Evolutionary conservation across 2,113 vertebrate species (phyloP).

Genomic region (Brachirus orientalis): DNA sequence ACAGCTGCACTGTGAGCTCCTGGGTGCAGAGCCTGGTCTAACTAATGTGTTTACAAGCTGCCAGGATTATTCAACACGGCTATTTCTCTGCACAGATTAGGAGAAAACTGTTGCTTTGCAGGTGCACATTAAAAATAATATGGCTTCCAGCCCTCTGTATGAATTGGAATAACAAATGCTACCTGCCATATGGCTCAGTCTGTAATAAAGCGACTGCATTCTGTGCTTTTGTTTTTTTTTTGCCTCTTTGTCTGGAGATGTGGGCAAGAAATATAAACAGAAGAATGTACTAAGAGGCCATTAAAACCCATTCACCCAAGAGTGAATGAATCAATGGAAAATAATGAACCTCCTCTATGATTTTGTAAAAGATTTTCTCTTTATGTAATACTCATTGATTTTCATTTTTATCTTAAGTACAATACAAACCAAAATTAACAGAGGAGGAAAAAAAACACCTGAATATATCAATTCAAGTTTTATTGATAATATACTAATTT

Average conservation of each 20-base stretch:
- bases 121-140: conserved; percentile 52
- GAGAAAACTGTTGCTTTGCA: conserved; percentile 32
- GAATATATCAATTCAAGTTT: too few relatives aligned
- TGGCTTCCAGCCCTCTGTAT: conserved; percentile 21
- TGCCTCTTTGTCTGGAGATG: conserved; percentile 15
- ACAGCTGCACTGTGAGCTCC: conserved; percentile 44
- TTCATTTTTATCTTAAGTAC: too few relatives aligned
- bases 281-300: not conserved
- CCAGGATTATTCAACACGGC: conserved; percentile 35
- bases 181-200: conserved; percentile 13
- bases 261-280: not conserved
- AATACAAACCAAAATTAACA: too few relatives aligned
- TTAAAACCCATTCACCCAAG: not conserved
- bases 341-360: too few relatives aligned
- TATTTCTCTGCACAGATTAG: conserved; percentile 42
- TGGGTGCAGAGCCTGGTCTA: conserved; percentile 33
- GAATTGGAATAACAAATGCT: conserved; percentile 8
- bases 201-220: not conserved
- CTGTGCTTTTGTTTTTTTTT: not conserved
- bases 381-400: too few relatives aligned
- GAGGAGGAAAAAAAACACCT: too few relatives aligned
- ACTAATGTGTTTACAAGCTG: conserved; percentile 66
- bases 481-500: too few relatives aligned
- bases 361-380: too few relatives aligned
- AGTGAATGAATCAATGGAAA: too few relatives aligned